Conservation (phyloP, 1,140 invertebrate genomes). For the Lanistes nyassanus region DNA sequence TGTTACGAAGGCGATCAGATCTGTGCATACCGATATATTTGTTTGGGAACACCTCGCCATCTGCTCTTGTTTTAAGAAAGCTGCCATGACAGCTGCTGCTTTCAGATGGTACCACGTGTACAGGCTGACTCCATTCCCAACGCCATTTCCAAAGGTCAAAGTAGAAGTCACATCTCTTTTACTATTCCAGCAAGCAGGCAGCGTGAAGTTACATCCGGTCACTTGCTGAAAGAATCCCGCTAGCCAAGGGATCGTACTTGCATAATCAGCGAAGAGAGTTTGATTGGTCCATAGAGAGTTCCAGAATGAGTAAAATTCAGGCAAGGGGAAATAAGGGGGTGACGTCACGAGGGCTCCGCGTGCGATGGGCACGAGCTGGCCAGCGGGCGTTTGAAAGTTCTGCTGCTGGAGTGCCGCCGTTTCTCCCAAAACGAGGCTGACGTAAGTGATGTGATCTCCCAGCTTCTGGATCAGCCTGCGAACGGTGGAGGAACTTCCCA, state of each 20-base stretch:
- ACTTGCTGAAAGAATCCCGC: not conserved
- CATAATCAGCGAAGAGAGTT: not conserved
- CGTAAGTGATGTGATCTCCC: not conserved
- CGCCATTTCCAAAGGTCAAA: too few relatives aligned
- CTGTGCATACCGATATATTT: not conserved
- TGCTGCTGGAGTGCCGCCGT: not conserved
- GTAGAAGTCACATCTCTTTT: too few relatives aligned
- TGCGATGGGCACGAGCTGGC: not conserved
- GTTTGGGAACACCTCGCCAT: not conserved
- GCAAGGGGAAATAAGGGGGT: not conserved
- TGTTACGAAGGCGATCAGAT: not conserved
- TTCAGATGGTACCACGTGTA: slow-evolving; percentile 14
- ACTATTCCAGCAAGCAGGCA: not conserved
- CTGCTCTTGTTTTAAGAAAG: not conserved
- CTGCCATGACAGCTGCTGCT: slow-evolving; percentile 8
- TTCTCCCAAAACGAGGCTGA: slow-evolving; percentile 2
- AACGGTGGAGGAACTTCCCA: not conserved
- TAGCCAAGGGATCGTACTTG: slow-evolving; percentile 5
- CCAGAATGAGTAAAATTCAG: slow-evolving; percentile 2
- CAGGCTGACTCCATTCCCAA: not conserved
- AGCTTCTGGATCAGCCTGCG: not conserved
- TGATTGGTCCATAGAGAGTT: slow-evolving; percentile 4
- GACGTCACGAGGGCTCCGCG: slow-evolving; percentile 2
- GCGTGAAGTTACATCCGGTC: too few relatives aligned
- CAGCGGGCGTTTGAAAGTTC: not conserved